These are phyloP conservation scores for Mythimna vitellina DNA, from an alignment of 2,888 invertebrate species.

Conservation along the genomic window DNA sequence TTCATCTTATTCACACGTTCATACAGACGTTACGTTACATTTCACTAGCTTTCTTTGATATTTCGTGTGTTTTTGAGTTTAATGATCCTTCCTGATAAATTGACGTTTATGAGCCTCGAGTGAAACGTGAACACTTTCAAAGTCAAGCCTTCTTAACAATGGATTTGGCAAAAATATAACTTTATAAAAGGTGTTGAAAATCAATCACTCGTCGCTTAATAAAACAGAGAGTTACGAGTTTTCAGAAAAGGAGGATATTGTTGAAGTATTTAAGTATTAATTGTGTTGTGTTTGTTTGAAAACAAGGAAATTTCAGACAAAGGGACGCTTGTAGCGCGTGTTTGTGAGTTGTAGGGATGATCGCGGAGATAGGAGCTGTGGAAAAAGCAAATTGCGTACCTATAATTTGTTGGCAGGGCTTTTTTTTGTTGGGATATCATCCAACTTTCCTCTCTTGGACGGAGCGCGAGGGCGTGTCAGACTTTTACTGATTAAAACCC, in stretches of 20 bases:
- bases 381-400: too few relatives aligned
- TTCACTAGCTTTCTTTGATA: slow-evolving; percentile 49
- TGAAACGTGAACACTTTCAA: slow-evolving; percentile 30
- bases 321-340: slow-evolving; percentile 49
- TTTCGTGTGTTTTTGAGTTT: slow-evolving; percentile 6
- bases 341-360: slow-evolving; percentile 5
- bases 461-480: too few relatives aligned
- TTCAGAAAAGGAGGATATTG: slow-evolving; percentile 46
- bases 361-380: not conserved
- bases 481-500: too few relatives aligned
- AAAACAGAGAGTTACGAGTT: slow-evolving; percentile 52
- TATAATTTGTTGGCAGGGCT: too few relatives aligned
- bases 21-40: slow-evolving; percentile 3
- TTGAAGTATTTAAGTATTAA: slow-evolving; percentile 34
- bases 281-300: slow-evolving; percentile 37
- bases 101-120: slow-evolving; percentile 32
- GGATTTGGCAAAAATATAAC: slow-evolving; percentile 14
- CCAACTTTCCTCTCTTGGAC: too few relatives aligned
- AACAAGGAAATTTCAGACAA: slow-evolving; percentile 61
- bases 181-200: slow-evolving; percentile 31
- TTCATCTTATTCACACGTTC: slow-evolving; percentile 29
- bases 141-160: slow-evolving; percentile 22
- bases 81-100: slow-evolving; percentile 21
- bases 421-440: too few relatives aligned
- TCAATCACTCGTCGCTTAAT: slow-evolving; percentile 58